These are phyloP conservation scores for Cygnus buccinator DNA, from an alignment of 2,113 vertebrate species.

Conservation along the genomic window DNA sequence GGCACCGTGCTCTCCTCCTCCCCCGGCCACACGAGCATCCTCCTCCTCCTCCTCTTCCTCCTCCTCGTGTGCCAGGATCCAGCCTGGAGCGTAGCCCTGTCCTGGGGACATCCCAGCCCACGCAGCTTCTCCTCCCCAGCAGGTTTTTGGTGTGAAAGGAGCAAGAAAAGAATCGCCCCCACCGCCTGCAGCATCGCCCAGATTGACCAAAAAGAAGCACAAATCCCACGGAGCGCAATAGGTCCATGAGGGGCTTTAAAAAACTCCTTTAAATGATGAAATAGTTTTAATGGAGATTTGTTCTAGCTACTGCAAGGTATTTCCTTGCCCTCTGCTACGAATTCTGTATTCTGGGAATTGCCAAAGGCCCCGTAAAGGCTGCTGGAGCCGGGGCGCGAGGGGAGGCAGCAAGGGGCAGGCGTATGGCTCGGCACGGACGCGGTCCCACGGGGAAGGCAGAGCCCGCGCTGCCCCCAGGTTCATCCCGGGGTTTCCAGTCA, in stretches of 20 bases:
- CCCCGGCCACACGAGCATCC: not conserved
- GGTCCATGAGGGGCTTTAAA: not conserved
- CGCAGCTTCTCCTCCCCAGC: too few species aligned
- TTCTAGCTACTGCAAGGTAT: not conserved
- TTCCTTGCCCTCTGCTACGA: not conserved
- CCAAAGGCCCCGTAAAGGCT: not conserved
- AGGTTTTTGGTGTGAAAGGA: not conserved
- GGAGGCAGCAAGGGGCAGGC: too few species aligned
- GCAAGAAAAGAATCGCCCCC: not conserved
- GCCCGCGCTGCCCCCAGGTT: not conserved
- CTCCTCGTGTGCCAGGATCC: not conserved
- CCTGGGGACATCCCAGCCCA: not conserved
- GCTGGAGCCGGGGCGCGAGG: rapidly evolving
- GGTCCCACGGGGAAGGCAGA: not conserved
- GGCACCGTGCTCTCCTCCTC: not conserved
- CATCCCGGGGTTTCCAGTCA: not conserved
- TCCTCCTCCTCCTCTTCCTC: not conserved
- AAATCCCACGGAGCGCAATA: too few species aligned
- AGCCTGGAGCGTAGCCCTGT: not conserved
- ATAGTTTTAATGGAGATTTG: not conserved
- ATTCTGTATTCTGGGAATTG: not conserved
- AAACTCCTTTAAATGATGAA: not conserved
- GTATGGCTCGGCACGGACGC: rapidly evolving
- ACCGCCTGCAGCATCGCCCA: rapidly evolving
- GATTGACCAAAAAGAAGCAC: too few species aligned